Percentiles rank a stretch among this genome's conserved stretches.
phyloP scores from a whole-genome alignment of 2,888 invertebrate species.

The Ophraella communa region DNA sequence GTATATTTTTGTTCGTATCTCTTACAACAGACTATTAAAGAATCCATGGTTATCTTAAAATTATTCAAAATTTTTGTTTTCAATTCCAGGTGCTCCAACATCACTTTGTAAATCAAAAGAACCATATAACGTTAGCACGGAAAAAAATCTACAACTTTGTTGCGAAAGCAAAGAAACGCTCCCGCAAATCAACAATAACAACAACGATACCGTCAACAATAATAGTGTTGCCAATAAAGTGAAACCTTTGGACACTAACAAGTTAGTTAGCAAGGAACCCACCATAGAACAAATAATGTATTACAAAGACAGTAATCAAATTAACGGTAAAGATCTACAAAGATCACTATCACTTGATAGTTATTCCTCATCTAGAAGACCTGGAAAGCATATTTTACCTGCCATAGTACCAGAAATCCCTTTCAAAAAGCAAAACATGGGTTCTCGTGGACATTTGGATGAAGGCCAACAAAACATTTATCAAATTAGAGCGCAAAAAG shows the following conservation, averaged over 20 bases:
- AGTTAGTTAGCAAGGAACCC: conserved; percentile 27
- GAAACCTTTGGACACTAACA: not conserved
- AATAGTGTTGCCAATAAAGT: conserved; percentile 5
- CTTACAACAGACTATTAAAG: no score
- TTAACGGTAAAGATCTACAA: conserved; percentile 20
- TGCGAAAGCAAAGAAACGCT: conserved; percentile 13
- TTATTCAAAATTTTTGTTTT: no score
- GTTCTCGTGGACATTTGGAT: not conserved
- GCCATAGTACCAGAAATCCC: conserved; percentile 19
- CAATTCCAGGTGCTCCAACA: conserved; percentile 41
- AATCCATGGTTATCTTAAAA: no score
- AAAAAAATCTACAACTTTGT: conserved; percentile 33
- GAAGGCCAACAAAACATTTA: conserved; percentile 8
- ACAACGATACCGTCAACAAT: conserved; percentile 19
- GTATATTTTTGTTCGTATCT: no score
- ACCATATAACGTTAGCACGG: conserved; percentile 33
- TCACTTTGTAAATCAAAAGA: conserved; percentile 39
- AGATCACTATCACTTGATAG: conserved; percentile 18
- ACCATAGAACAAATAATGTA: conserved; percentile 39
- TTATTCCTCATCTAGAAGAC: not conserved
- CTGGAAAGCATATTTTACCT: conserved; percentile 21
- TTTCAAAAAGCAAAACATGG: conserved; percentile 10
- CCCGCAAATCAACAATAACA: conserved; percentile 8
- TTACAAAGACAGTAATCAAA: conserved; percentile 34
- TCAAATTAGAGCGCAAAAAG: not conserved